Conservation (phyloP, 92 coral and sea anemone species). For the Siderastrea radians region DNA sequence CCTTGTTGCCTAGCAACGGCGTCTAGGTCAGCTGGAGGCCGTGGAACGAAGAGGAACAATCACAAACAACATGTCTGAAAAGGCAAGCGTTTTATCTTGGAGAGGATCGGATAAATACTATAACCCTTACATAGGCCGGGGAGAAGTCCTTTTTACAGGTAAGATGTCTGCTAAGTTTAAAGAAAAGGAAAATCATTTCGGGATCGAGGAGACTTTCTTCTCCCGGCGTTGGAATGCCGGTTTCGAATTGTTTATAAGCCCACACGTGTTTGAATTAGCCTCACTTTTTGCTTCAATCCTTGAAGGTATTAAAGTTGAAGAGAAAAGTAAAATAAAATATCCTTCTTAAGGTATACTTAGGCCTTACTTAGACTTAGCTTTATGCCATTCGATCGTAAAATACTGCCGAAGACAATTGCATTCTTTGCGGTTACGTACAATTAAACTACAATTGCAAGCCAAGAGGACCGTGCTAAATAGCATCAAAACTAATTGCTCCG, state of each 20-base stretch:
- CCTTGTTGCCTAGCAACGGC: conserved; percentile 88
- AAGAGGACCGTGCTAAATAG: neutral
- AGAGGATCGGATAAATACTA: conserved; percentile 94
- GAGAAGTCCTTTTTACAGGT: conserved; percentile 95
- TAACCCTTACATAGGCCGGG: conserved; percentile 94
- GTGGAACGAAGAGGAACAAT: conserved; percentile 13
- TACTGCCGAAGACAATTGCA: neutral
- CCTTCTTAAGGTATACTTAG: too few relatives aligned
- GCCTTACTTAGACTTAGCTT: too few relatives aligned
- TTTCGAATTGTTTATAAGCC: neutral
- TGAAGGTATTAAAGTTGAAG: too few relatives aligned
- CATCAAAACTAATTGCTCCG: too few relatives aligned
- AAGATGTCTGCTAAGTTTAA: neutral
- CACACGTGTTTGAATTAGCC: neutral
- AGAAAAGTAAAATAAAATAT: too few relatives aligned
- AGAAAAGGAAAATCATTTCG: neutral
- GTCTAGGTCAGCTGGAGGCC: conserved; percentile 57
- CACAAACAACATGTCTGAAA: conserved; percentile 78
- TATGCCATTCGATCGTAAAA: neutral
- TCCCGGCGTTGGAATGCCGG: conserved; percentile 15
- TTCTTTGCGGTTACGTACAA: neutral
- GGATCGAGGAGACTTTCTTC: neutral
- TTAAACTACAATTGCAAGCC: too few relatives aligned
- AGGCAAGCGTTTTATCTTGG: conserved; percentile 74
- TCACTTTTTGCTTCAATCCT: too few relatives aligned